These are phyloP conservation scores for Pluvialis apricaria DNA, from an alignment of 2,113 vertebrate species.

Conservation along the genomic window DNA sequence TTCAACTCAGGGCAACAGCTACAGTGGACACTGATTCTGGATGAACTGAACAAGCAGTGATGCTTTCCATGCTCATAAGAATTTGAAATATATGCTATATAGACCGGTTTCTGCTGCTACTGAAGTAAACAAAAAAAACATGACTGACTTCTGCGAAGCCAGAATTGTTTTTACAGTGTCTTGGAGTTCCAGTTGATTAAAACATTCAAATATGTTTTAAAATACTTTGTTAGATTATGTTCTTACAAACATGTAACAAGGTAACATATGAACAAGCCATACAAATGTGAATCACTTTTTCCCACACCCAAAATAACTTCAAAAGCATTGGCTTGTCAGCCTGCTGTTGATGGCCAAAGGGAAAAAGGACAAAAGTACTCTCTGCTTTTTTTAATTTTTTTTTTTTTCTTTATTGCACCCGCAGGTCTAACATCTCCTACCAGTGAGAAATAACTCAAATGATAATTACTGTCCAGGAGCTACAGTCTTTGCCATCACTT, in stretches of 20 bases:
- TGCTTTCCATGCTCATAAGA: not conserved
- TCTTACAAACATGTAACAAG: not conserved
- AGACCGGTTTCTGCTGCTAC: not conserved
- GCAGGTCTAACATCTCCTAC: not conserved
- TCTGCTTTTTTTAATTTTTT: not conserved
- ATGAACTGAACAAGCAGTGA: not conserved
- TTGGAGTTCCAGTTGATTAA: not conserved
- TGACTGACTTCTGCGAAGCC: not conserved
- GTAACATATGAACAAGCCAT: not conserved
- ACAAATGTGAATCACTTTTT: not conserved
- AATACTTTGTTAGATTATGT: not conserved
- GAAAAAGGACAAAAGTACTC: not conserved
- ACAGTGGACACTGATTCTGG: not conserved
- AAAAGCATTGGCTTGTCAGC: not conserved
- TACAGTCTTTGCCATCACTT: slow-evolving; percentile 13
- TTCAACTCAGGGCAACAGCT: not conserved
- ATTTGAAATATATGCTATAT: not conserved
- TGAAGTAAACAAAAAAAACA: not conserved
- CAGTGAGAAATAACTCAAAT: not conserved
- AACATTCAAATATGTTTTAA: not conserved
- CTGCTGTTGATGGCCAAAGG: not conserved
- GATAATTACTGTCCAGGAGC: not conserved
- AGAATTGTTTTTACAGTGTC: not conserved
- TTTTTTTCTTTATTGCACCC: not conserved
- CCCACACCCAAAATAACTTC: not conserved